These are phyloP conservation scores for Chironex yamaguchii DNA, from an alignment of 30 jellyfish, hydroid and myxozoan species.

Conservation along the genomic window DNA sequence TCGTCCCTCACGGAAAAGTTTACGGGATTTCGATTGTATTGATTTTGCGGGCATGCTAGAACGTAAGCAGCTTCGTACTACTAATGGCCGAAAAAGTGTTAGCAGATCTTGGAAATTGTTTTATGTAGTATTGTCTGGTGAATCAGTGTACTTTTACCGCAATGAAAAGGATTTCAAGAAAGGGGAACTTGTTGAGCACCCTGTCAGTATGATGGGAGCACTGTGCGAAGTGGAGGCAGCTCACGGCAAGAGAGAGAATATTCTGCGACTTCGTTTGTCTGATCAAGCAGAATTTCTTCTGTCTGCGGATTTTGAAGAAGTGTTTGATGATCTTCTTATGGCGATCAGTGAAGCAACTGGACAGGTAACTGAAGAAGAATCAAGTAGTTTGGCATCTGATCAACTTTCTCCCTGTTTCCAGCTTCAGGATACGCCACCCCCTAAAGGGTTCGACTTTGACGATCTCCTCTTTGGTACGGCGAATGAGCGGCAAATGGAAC, in stretches of 20 bases:
- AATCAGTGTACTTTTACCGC: not conserved
- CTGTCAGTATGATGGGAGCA: conserved; percentile 23
- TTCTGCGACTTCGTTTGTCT: conserved; percentile 44
- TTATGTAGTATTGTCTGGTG: conserved; percentile 29
- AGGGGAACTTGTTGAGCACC: conserved; percentile 1
- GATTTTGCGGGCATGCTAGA: conserved; percentile 64
- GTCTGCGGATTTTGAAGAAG: conserved; percentile 21
- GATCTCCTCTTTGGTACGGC: not conserved
- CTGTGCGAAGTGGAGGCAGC: conserved; percentile 31
- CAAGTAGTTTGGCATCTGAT: conserved; percentile 55
- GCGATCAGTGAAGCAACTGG: conserved; percentile 65
- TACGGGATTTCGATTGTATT: not conserved
- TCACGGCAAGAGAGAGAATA: not conserved
- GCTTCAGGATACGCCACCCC: not conserved
- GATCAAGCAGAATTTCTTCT: conserved; percentile 44
- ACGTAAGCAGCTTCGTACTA: conserved; percentile 18
- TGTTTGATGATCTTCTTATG: conserved; percentile 63
- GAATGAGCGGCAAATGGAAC: no score
- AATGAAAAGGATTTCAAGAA: conserved; percentile 21
- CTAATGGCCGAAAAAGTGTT: conserved; percentile 3
- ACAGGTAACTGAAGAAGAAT: conserved; percentile 40
- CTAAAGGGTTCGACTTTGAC: not conserved
- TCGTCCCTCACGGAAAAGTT: not conserved
- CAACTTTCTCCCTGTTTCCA: conserved; percentile 2
- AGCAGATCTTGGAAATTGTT: conserved; percentile 38